Evolutionary conservation across 2,113 vertebrate species (phyloP), one percentile per base, ranked within the genome.

Genomic region (Procavia capensis): DNA sequence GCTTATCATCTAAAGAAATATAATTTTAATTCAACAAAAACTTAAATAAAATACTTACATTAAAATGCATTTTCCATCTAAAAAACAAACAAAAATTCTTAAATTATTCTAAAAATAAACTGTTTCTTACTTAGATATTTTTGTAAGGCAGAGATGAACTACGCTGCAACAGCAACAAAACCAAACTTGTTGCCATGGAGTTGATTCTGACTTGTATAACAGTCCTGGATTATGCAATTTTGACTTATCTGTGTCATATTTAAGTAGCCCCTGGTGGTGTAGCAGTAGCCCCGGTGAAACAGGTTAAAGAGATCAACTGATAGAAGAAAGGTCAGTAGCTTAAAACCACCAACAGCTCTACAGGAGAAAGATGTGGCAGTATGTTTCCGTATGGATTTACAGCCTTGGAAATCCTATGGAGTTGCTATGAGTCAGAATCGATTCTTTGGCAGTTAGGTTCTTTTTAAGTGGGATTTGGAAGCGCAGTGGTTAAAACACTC

Each of bases 121-220:
- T 75, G 90, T 81, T 95, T 80, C 39, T 91, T 74, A 61, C 6
- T n/a, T 75, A 50, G 59, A 1, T 80, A 64, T 93, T 96, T 94
- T 94, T 91, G 72, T 82, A 94, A 91, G 45, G 34, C 34, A 94
- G 68, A 72, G 54, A 93, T 93, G 68, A 95, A 20, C 24, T 50
- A 75, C 17, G 25, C 27, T 76, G 6, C 16, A 59, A 59, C 20
- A 59, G 19, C 57, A 59, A 59, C 20, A 59, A 59, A 59, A 19
- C 57, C 57, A 59, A 59, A 59, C 57, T 6, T 22, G 57, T 54
- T 14, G 11, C 50, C 50, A 54, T 16, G 50, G 11, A 54, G 50
- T 54, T 16, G 11, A 14, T 54, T 54, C 50, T 16, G 17, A 54
- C 50, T 8, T 16, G 17, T 54, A 16, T 34, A 29, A 84, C n/a